Evolutionary conservation across 2,888 invertebrate genomes (phyloP).

Genomic region (Mesoligia furuncula): DNA sequence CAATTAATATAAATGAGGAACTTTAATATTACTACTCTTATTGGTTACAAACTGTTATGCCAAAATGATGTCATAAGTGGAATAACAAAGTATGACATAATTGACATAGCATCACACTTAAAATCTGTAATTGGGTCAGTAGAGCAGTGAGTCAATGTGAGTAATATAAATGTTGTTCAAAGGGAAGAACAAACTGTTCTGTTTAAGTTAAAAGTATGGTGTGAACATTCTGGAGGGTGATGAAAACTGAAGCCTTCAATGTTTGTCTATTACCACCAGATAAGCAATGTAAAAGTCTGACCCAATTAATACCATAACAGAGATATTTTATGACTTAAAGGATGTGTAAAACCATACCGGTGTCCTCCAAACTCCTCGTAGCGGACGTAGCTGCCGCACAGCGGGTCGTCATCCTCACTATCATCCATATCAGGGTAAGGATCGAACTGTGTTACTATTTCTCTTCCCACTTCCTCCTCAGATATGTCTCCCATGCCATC

Average conservation of each 20-base stretch:
- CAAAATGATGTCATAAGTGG: constrained; percentile 30
- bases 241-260: constrained; percentile 7
- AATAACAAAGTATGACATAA: constrained; percentile 45
- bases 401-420: constrained; percentile 94
- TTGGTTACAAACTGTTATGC: constrained; percentile 9
- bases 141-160: constrained; percentile 31
- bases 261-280: constrained; percentile 3
- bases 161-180: constrained; percentile 4
- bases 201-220: background rate
- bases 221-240: constrained; percentile 5
- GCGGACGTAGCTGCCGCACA: constrained; percentile 92
- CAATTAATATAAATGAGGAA: background rate
- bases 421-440: constrained; percentile 95
- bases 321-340: constrained; percentile 7
- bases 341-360: constrained; percentile 72
- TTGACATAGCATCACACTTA: constrained; percentile 22
- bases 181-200: background rate
- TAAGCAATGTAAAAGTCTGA: constrained; percentile 15
- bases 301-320: constrained; percentile 9
- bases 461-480: constrained; percentile 82
- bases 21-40: background rate
- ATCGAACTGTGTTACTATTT: constrained; percentile 89
- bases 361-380: constrained; percentile 92
- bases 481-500: constrained; percentile 80
- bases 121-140: constrained; percentile 47